Evolutionary conservation across 2,888 invertebrate genomes (phyloP).

Genomic region (Reticulitermes lucifugus): DNA sequence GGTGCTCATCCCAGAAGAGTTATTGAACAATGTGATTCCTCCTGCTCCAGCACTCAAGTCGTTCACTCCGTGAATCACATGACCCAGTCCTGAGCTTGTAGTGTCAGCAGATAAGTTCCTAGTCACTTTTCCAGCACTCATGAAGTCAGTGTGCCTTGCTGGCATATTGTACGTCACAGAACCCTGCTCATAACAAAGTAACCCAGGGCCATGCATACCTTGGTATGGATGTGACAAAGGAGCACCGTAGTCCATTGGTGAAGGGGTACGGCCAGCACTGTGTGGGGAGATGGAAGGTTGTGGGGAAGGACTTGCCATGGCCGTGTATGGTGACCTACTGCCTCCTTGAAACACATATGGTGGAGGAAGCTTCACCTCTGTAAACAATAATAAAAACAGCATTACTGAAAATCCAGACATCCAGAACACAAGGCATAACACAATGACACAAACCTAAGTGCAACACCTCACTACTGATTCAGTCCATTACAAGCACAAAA

Average conservation of each 20-base stretch:
- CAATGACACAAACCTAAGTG: no score
- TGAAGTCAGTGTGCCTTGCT: constrained; percentile 28
- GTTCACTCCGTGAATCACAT: neutral
- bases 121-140: constrained; percentile 18
- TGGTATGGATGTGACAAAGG: neutral
- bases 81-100: neutral
- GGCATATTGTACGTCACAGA: neutral
- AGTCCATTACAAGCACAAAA: no score
- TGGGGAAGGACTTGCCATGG: constrained; percentile 38
- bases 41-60: neutral
- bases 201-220: neutral
- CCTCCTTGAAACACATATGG: constrained; percentile 56
- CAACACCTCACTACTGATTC: no score
- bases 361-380: constrained; percentile 58
- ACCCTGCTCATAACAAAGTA: neutral
- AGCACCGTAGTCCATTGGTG: constrained; percentile 46
- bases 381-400: neutral
- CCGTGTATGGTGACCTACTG: constrained; percentile 13
- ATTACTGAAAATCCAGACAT: no score
- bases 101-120: neutral
- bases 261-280: constrained; percentile 50
- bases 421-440: no score
- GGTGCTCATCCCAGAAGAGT: neutral
- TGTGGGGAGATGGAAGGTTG: constrained; percentile 48
- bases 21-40: neutral